Evolutionary conservation across 2,888 invertebrate genomes (phyloP).

Genomic region (Melinopterus prodromus): DNA sequence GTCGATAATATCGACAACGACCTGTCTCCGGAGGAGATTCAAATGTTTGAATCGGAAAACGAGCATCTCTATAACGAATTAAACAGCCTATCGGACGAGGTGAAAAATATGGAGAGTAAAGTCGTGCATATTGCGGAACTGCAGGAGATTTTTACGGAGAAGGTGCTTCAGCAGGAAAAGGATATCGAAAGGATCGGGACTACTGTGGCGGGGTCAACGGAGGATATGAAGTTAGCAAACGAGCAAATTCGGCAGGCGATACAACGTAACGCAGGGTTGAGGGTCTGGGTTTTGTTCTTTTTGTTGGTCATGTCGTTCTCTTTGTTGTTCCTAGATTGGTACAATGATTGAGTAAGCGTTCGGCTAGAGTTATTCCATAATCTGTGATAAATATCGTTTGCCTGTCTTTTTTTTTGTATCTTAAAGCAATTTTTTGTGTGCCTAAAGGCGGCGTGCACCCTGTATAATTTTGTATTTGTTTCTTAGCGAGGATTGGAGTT

Average conservation of each 20-base stretch:
- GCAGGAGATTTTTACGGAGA: conserved; percentile 96
- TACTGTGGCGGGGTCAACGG: conserved; percentile 90
- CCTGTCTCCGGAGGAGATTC: conserved; percentile 85
- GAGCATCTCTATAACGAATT: conserved; percentile 85
- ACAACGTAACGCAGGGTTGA: conserved; percentile 93
- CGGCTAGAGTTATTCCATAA: neutral
- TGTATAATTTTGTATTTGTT: too few species aligned
- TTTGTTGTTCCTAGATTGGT: conserved; percentile 97
- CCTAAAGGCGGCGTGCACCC: too few species aligned
- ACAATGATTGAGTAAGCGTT: conserved; percentile 76
- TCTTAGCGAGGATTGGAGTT: too few species aligned
- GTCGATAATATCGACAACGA: conserved; percentile 68
- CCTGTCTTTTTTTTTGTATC: neutral
- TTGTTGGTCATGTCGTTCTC: conserved; percentile 95
- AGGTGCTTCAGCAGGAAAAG: conserved; percentile 91
- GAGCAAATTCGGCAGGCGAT: conserved; percentile 97
- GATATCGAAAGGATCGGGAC: conserved; percentile 91
- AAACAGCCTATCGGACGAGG: conserved; percentile 89
- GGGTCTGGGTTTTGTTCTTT: conserved; percentile 95
- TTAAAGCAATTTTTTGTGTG: too few species aligned
- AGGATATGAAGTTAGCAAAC: conserved; percentile 96
- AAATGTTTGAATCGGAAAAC: conserved; percentile 94
- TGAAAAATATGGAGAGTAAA: conserved; percentile 88
- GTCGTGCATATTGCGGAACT: conserved; percentile 95
- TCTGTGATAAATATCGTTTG: conserved; percentile 28